Conservation (phyloP, 92 coral and sea anemone genomes). For the Parazoanthus darwini region DNA sequence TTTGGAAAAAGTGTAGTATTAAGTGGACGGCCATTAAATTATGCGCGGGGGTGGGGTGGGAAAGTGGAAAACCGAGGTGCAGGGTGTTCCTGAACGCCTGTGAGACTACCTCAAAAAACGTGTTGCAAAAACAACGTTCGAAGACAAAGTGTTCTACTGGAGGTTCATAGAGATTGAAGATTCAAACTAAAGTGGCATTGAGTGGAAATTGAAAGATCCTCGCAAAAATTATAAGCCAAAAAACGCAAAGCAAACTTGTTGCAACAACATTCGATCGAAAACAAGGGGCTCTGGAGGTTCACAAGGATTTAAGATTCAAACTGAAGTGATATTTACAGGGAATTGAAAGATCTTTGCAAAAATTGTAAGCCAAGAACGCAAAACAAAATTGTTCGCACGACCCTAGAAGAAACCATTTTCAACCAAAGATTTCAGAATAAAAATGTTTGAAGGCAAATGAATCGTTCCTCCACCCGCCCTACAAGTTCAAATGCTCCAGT, state of each 20-base stretch:
- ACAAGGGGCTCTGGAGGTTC: neutral
- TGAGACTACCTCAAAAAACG: slow-evolving; percentile 55
- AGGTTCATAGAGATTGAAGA: neutral
- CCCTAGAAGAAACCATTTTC: too few species aligned
- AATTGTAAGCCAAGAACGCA: too few species aligned
- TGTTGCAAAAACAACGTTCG: slow-evolving; percentile 14
- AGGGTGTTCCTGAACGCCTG: slow-evolving; percentile 35
- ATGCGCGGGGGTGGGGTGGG: too few species aligned
- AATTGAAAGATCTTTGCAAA: too few species aligned
- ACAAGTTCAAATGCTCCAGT: neutral
- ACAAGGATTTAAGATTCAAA: neutral
- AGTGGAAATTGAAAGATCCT: neutral
- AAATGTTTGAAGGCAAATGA: too few species aligned
- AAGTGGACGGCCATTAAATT: too few species aligned
- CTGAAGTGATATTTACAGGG: neutral
- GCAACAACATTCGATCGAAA: neutral
- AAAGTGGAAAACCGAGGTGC: neutral
- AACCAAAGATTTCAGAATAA: too few species aligned
- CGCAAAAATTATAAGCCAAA: too few species aligned
- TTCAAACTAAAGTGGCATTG: neutral
- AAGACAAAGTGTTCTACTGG: neutral
- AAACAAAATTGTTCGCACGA: too few species aligned
- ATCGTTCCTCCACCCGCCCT: too few species aligned
- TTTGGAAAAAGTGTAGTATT: too few species aligned
- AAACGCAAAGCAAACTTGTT: too few species aligned